Conservation (phyloP, 2,797 vertebrate species). For the Margarornis squamiger region DNA sequence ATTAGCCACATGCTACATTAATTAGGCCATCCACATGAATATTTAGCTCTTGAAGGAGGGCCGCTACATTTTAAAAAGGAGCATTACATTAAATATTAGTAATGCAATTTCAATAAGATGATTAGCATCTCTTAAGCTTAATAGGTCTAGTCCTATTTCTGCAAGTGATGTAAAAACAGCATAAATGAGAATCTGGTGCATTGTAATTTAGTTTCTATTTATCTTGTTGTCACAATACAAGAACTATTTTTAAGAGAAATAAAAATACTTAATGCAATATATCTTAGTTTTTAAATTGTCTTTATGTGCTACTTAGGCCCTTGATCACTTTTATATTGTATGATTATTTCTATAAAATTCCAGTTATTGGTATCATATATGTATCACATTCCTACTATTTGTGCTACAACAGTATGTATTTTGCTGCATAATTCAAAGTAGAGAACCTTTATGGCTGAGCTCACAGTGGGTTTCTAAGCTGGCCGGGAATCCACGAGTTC, state of each 20-base stretch:
- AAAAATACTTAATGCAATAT: background rate
- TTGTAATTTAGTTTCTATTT: background rate
- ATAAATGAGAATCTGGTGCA: background rate
- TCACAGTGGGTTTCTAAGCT: background rate
- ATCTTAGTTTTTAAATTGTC: background rate
- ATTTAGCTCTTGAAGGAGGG: conserved; percentile 6
- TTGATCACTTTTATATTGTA: background rate
- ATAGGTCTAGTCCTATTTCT: background rate
- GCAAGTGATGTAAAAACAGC: background rate
- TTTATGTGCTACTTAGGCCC: background rate
- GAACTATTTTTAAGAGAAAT: background rate
- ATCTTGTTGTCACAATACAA: background rate
- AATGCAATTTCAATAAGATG: background rate
- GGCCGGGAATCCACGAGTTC: background rate
- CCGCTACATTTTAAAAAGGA: background rate
- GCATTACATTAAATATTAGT: conserved; percentile 14
- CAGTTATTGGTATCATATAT: background rate
- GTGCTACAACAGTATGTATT: background rate
- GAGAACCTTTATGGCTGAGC: background rate
- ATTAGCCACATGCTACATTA: background rate
- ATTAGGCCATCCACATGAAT: background rate
- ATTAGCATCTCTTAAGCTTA: background rate
- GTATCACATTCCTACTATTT: background rate
- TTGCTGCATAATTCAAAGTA: background rate
- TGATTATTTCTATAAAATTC: background rate